These are phyloP conservation scores for Chamaetylas fuelleborni DNA, from an alignment of 2,113 vertebrate genomes.

Conservation along the genomic window DNA sequence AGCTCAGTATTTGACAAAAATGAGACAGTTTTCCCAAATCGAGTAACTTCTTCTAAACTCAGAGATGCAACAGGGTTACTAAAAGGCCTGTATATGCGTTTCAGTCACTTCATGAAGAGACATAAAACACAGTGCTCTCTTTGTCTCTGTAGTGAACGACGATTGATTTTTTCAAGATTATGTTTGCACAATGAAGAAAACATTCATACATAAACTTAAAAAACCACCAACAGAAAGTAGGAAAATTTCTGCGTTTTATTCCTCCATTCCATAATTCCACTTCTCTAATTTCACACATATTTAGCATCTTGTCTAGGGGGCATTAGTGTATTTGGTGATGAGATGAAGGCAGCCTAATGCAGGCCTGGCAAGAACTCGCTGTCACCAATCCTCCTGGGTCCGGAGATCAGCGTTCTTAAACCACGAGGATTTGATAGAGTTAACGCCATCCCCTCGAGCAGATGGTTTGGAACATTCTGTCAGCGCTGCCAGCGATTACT, in stretches of 20 bases:
- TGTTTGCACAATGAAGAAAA: rapidly evolving
- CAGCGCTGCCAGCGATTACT: slow-evolving; percentile 89
- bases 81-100: neutral
- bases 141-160: neutral
- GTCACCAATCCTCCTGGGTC: slow-evolving; percentile 79
- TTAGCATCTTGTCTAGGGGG: slow-evolving; percentile 50
- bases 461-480: slow-evolving; percentile 96
- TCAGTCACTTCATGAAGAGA: neutral
- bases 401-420: slow-evolving; percentile 87
- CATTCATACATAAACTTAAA: neutral
- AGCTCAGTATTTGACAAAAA: neutral
- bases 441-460: slow-evolving; percentile 86
- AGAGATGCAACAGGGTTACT: neutral
- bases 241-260: neutral
- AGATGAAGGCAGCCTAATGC: slow-evolving; percentile 71
- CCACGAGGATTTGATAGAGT: slow-evolving; percentile 89
- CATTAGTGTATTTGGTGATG: slow-evolving; percentile 53
- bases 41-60: neutral
- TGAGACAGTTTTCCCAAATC: neutral
- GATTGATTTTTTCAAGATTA: neutral
- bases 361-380: slow-evolving; percentile 72
- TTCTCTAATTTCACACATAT: slow-evolving; percentile 45
- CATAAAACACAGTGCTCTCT: neutral
- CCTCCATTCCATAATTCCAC: neutral
- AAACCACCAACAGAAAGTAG: neutral